These are phyloP conservation scores for Lepus europaeus DNA, from an alignment of 2,113 vertebrate genomes.

Conservation along the genomic window DNA sequence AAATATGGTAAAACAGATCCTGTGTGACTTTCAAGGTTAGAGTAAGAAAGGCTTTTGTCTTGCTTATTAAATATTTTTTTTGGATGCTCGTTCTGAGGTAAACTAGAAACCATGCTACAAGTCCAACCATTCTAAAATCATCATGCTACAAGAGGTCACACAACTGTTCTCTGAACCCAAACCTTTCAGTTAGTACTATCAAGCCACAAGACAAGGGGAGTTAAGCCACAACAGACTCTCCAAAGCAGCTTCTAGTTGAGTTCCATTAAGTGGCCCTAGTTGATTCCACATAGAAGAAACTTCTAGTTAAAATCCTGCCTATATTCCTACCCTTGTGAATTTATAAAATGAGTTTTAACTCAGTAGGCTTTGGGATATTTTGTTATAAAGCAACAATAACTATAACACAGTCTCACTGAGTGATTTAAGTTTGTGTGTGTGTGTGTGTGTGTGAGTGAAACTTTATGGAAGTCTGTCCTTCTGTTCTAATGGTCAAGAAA, in stretches of 20 bases:
- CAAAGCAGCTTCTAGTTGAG: not conserved
- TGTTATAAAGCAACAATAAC: slow-evolving; percentile 20
- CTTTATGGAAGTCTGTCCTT: not conserved
- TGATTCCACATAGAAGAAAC: not conserved
- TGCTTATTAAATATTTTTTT: not conserved
- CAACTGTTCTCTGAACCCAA: not conserved
- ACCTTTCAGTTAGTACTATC: not conserved
- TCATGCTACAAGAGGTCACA: not conserved
- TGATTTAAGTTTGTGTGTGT: not conserved
- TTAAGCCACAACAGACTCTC: not conserved
- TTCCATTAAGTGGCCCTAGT: slow-evolving; percentile 10
- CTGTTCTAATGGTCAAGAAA: not conserved
- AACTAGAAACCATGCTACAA: not conserved
- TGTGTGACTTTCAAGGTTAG: not conserved
- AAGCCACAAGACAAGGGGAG: slow-evolving; percentile 3
- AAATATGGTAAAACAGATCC: not conserved
- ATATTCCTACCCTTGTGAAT: not conserved
- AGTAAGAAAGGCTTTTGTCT: not conserved
- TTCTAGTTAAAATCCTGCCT: not conserved
- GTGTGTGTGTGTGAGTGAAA: not conserved
- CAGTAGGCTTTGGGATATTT: not conserved
- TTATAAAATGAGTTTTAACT: not conserved
- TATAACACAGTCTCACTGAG: not conserved
- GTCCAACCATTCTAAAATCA: not conserved
- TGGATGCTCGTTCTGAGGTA: not conserved